Evolutionary conservation across 2,113 vertebrate genomes (phyloP).

Genomic region (Gila orcuttii): DNA sequence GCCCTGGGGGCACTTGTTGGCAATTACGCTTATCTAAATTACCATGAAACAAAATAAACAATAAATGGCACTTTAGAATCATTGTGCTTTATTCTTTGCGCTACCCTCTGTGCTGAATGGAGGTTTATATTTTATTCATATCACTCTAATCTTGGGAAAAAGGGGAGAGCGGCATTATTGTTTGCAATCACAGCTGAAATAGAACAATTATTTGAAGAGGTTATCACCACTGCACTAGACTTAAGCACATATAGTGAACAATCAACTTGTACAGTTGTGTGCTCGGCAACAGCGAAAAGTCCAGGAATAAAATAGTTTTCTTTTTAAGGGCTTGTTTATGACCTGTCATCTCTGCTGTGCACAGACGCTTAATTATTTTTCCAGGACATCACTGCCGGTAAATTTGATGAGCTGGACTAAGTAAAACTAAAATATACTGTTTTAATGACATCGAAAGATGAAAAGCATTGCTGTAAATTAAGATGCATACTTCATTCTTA

Average conservation of each 20-base stretch:
- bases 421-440: not conserved
- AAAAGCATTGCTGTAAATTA: not conserved
- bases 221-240: slow-evolving; percentile 30
- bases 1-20: slow-evolving; percentile 36
- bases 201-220: slow-evolving; percentile 38
- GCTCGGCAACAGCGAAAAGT: not conserved
- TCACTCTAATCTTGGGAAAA: slow-evolving; percentile 13
- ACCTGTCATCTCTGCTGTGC: slow-evolving; percentile 1
- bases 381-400: not conserved
- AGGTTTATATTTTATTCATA: slow-evolving; percentile 41
- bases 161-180: slow-evolving; percentile 8
- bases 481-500: not conserved
- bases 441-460: not conserved
- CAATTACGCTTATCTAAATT: slow-evolving; percentile 51
- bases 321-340: not conserved
- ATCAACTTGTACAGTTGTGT: not conserved
- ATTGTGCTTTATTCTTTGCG: slow-evolving; percentile 20
- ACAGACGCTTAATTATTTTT: not conserved
- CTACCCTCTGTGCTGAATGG: slow-evolving; percentile 8
- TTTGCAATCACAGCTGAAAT: slow-evolving; percentile 44
- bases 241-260: not conserved
- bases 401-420: slow-evolving; percentile 2
- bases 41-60: slow-evolving; percentile 47
- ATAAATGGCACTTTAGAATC: slow-evolving; percentile 23
- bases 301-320: not conserved